Evolutionary conservation across 2,888 invertebrate species (phyloP).

Genomic region (Phorcus lineatus): DNA sequence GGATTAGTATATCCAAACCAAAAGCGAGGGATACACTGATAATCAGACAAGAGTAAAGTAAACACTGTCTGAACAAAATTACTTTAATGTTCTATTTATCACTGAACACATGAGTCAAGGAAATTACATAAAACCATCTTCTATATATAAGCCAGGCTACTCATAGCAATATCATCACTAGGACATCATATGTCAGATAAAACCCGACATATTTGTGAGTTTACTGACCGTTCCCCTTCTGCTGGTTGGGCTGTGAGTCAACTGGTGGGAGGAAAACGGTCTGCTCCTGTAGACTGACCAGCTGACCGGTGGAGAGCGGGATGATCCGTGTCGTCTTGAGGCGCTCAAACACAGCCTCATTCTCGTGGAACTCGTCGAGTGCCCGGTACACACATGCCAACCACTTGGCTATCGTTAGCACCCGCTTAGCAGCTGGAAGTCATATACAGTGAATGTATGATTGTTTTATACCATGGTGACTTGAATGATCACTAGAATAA

Average conservation of each 20-base stretch:
- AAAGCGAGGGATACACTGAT: too few species aligned
- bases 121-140: too few species aligned
- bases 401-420: slow-evolving; percentile 62
- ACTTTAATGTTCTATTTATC: too few species aligned
- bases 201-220: background rate
- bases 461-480: too few species aligned
- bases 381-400: slow-evolving; percentile 71
- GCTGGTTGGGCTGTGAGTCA: background rate
- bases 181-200: background rate
- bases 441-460: too few species aligned
- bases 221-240: background rate
- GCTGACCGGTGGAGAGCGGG: slow-evolving; percentile 61
- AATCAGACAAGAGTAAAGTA: too few species aligned
- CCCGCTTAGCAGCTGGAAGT: slow-evolving; percentile 31
- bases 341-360: slow-evolving; percentile 55
- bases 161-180: too few species aligned
- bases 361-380: slow-evolving; percentile 68
- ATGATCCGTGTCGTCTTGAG: slow-evolving; percentile 57
- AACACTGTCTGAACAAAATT: too few species aligned
- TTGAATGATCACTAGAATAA: too few species aligned
- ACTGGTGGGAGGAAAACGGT: slow-evolving; percentile 68
- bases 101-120: too few species aligned
- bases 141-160: background rate
- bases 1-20: too few species aligned
- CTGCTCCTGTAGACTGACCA: slow-evolving; percentile 57